Evolutionary conservation across 2,113 vertebrate genomes (phyloP), one percentile per base, ranked within the genome.

Genomic region (Meles meles): DNA sequence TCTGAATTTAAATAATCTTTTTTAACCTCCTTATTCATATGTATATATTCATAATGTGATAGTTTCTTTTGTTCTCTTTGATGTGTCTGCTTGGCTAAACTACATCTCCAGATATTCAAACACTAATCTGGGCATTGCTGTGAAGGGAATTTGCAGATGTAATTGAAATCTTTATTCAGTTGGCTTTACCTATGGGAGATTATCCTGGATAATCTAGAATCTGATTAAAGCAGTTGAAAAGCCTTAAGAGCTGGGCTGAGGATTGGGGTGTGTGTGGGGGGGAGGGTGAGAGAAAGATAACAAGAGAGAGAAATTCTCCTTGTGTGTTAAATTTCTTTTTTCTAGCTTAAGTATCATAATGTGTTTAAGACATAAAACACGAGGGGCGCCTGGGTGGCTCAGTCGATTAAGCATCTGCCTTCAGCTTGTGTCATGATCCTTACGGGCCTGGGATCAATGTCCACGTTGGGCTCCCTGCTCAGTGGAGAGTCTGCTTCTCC

Each of bases 81-180:
- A 21, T 59, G 4, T 93, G 37, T 67, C 55, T 80, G 0, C 14
- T 76, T 42, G 39, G 49, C 63, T 82, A 76, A 89, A 17, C 39
- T 91, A 59, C 15, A 55, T 72, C n/a, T 27, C n/a, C 11, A 82
- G 27, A 61, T 96, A 77, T 59, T 96, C 39, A 69, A 93, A 94
- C 34, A 89, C 20, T 65, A 81, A 96, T 89, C 52, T 85, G 25
- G n/a, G 42, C 52, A 10, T 89, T 96, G 14, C 57, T 89, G 7
- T 88, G 34, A 77, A 93, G 23, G n/a, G 11, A 93, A 81, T 94
- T 95, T 90, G 6, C 39, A 61, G 88, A 81, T 25, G 23, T 71
- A 79, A 82, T 71, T 94, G 65, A 94, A 94, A 72, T 93, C 23
- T 85, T 96, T 84, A 63, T 69, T 90, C 49, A 86, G 37, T 79